Percentiles rank a stretch among this genome's conserved stretches.
Conservation (phyloP, 2,888 invertebrate genomes). For the Tiliacea aurago region DNA sequence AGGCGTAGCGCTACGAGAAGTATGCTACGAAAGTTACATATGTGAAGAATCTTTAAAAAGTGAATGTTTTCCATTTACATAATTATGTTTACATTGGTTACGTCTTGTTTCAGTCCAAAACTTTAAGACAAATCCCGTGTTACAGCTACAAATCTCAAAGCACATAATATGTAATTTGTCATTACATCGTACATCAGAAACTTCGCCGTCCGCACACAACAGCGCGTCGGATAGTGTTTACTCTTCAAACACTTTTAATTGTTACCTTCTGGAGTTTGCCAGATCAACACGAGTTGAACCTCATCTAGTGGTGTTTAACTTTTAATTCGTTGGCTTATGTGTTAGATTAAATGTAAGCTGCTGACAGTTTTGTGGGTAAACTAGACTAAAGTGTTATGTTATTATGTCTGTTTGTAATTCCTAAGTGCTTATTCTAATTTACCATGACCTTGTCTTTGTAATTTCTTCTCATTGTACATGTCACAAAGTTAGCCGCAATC, state of each 20-base stretch:
- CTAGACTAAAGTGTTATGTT: constrained; percentile 1
- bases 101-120: not conserved
- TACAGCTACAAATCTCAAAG: constrained; percentile 26
- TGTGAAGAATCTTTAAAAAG: not conserved
- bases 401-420: not conserved
- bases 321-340: constrained; percentile 46
- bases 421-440: not conserved
- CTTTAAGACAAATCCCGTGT: not conserved
- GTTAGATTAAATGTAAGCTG: constrained; percentile 32
- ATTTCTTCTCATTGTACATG: not conserved
- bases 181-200: constrained; percentile 56
- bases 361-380: constrained; percentile 26
- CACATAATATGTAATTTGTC: constrained; percentile 46
- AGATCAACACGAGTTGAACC: constrained; percentile 48
- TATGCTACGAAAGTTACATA: not conserved
- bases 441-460: not conserved
- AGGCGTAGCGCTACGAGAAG: not conserved
- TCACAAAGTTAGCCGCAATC: not conserved
- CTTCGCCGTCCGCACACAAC: constrained; percentile 51
- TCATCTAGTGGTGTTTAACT: constrained; percentile 46
- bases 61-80: too few relatives aligned
- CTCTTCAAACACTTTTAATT: constrained; percentile 64
- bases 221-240: constrained; percentile 55
- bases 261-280: constrained; percentile 53
- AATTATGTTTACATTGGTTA: not conserved